A percentile compares a stretch with the other conserved stretches of the same genome.
phyloP scores from a whole-genome alignment of 2,888 invertebrate species.

The Sinentomon sp. region DNA sequence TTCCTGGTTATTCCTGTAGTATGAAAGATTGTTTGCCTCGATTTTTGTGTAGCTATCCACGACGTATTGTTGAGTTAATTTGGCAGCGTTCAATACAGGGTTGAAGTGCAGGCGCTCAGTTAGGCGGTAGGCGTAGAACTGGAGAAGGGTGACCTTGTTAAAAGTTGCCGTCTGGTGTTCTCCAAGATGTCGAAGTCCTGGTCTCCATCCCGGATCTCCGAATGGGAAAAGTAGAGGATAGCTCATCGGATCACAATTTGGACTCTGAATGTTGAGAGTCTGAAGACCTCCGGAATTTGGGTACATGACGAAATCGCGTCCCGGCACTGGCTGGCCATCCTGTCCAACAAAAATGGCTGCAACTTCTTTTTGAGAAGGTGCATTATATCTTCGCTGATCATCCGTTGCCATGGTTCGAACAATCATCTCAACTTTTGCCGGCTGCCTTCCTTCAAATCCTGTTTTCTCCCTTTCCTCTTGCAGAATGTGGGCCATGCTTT shows the following conservation, averaged over 20 bases:
- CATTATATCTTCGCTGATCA: constrained; percentile 12
- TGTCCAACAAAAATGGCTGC: constrained; percentile 11
- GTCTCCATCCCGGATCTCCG: constrained; percentile 13
- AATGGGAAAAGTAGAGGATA: constrained; percentile 14
- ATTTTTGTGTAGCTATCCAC: constrained; percentile 17
- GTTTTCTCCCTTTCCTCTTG: constrained; percentile 6
- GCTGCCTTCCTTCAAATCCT: not conserved
- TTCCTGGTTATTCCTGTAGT: constrained; percentile 15
- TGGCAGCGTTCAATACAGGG: constrained; percentile 14
- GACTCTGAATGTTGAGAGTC: constrained; percentile 9
- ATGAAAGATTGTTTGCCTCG: constrained; percentile 16
- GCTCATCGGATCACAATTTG: constrained; percentile 14
- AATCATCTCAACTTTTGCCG: constrained; percentile 2
- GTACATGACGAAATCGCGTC: constrained; percentile 12
- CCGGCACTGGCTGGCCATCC: constrained; percentile 13
- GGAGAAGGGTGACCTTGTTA: constrained; percentile 2
- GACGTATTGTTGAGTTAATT: constrained; percentile 17
- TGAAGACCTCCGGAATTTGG: not conserved
- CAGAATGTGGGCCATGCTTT: constrained; percentile 13
- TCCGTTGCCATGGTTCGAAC: constrained; percentile 5
- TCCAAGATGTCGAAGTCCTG: not conserved
- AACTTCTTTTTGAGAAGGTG: constrained; percentile 12
- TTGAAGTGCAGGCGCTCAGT: constrained; percentile 14
- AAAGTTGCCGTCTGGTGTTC: constrained; percentile 1
- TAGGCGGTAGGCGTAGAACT: constrained; percentile 12